These are phyloP conservation scores for Agrotis segetum DNA, from an alignment of 2,888 invertebrate genomes.

Conservation along the genomic window DNA sequence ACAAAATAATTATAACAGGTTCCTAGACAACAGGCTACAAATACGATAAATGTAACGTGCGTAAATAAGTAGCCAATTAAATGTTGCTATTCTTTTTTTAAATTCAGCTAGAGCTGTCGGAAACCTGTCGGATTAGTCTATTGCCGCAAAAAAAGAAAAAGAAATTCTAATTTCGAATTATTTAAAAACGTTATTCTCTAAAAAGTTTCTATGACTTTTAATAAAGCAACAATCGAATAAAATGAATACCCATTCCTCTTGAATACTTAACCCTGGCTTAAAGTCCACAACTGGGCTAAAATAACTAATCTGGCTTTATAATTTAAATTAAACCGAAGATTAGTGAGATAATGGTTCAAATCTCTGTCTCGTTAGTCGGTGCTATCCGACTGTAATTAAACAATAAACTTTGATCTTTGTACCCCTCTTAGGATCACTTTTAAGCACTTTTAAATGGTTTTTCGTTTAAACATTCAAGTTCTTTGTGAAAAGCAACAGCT, in stretches of 20 bases:
- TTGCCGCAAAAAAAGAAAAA: too few species aligned
- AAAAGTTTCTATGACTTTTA: not conserved
- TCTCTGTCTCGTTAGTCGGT: slow-evolving; percentile 53
- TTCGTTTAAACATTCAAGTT: slow-evolving; percentile 1
- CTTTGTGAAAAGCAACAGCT: not conserved
- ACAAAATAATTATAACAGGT: slow-evolving; percentile 47
- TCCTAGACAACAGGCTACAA: slow-evolving; percentile 39
- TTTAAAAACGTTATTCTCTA: not conserved
- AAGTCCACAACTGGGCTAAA: slow-evolving; percentile 5
- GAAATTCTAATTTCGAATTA: not conserved
- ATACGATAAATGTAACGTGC: slow-evolving; percentile 14
- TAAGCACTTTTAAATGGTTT: slow-evolving; percentile 28
- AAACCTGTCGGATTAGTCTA: slow-evolving; percentile 4
- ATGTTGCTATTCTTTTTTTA: slow-evolving; percentile 29
- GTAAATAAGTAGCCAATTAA: slow-evolving; percentile 18
- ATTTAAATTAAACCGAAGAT: slow-evolving; percentile 55
- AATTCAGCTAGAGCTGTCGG: slow-evolving; percentile 2
- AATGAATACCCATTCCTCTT: slow-evolving; percentile 9
- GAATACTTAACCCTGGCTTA: slow-evolving; percentile 26
- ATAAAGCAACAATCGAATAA: slow-evolving; percentile 1
- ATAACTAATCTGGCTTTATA: slow-evolving; percentile 42
- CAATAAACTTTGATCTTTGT: slow-evolving; percentile 62
- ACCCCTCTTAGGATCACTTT: slow-evolving; percentile 24
- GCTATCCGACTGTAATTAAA: slow-evolving; percentile 59
- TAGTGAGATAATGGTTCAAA: slow-evolving; percentile 54